These are phyloP conservation scores for Erpornis zantholeuca DNA, from an alignment of 2,113 vertebrate species.

Conservation along the genomic window DNA sequence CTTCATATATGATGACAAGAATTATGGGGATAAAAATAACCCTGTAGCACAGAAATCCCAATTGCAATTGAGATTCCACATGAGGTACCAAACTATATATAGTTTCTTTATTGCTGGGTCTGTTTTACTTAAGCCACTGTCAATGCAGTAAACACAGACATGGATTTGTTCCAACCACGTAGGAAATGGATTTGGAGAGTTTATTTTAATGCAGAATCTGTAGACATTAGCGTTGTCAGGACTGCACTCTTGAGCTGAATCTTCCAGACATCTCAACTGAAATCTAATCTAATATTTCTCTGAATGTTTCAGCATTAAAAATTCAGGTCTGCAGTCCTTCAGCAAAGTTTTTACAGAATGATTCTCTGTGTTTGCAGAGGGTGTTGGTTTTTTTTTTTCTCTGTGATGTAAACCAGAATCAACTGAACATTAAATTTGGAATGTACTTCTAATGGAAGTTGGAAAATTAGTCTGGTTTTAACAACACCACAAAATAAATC, in stretches of 20 bases:
- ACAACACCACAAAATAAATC: accelerated
- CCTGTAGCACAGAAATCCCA: neutral
- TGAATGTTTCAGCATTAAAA: neutral
- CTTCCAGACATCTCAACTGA: neutral
- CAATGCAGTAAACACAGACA: neutral
- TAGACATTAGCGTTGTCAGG: neutral
- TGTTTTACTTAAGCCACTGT: neutral
- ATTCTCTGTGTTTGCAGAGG: neutral
- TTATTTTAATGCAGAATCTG: neutral
- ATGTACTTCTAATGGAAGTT: neutral
- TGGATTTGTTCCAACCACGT: neutral
- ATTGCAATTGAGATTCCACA: neutral
- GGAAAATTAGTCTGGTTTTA: neutral
- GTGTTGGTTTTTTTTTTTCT: neutral
- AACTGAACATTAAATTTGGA: neutral
- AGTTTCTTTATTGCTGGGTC: neutral
- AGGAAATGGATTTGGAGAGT: neutral
- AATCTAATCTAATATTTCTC: neutral
- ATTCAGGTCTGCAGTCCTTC: neutral
- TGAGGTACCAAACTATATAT: neutral
- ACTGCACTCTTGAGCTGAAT: neutral
- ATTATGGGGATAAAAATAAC: neutral
- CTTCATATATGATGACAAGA: neutral
- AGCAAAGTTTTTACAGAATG: neutral
- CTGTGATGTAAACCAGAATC: neutral